These are phyloP conservation scores for Drosophila tani DNA, from an alignment of 1,140 invertebrate genomes.

Conservation along the genomic window DNA sequence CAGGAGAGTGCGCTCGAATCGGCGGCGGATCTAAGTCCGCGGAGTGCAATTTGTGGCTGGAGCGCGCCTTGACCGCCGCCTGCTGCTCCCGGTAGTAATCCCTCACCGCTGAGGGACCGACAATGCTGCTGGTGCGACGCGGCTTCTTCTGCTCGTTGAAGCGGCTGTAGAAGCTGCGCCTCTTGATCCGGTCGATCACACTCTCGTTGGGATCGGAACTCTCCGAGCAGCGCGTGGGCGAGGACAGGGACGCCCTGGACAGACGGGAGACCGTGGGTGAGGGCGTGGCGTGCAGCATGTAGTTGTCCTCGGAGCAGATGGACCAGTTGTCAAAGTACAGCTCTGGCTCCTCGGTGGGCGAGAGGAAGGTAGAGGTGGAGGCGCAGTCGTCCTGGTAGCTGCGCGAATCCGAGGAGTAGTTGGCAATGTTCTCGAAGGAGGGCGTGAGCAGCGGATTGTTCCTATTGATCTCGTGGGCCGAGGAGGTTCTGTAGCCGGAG, in stretches of 20 bases:
- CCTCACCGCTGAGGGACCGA: constrained; percentile 85
- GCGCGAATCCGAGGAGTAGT: constrained; percentile 83
- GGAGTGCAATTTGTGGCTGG: constrained; percentile 64
- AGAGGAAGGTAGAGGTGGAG: constrained; percentile 85
- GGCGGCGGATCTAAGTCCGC: constrained; percentile 36
- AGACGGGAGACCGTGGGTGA: constrained; percentile 85
- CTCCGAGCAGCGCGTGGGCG: constrained; percentile 76
- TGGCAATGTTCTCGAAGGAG: constrained; percentile 82
- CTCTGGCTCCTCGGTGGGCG: constrained; percentile 87
- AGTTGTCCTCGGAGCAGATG: constrained; percentile 87
- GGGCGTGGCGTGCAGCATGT: constrained; percentile 77
- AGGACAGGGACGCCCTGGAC: constrained; percentile 85
- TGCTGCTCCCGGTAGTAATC: constrained; percentile 83
- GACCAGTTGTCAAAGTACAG: constrained; percentile 90
- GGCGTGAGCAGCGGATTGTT: constrained; percentile 78
- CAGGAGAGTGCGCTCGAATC: constrained; percentile 65
- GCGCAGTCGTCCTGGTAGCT: constrained; percentile 83
- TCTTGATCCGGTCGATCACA: constrained; percentile 92
- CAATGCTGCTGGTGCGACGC: constrained; percentile 87
- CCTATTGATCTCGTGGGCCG: constrained; percentile 85
- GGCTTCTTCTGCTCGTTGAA: constrained; percentile 93
- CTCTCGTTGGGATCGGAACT: constrained; percentile 87
- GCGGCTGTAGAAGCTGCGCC: constrained; percentile 94
- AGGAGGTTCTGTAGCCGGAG: constrained; percentile 84
- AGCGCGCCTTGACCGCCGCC: constrained; percentile 71